These are phyloP conservation scores for Novumbra hubbsi DNA, from an alignment of 2,797 vertebrate genomes.

Conservation along the genomic window DNA sequence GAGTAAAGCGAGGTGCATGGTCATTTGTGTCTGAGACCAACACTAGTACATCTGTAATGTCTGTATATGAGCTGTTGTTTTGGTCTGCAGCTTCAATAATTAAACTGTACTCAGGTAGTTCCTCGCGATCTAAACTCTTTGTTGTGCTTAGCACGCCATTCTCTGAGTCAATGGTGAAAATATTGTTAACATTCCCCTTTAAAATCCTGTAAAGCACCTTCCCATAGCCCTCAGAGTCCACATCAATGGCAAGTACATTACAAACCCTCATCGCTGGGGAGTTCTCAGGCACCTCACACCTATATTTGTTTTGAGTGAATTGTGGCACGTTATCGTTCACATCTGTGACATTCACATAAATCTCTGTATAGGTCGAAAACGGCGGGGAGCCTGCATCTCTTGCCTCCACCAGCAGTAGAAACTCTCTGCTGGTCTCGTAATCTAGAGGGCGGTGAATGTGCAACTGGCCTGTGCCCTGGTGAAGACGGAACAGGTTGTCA, in stretches of 20 bases:
- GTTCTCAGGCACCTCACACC: slow-evolving; percentile 75
- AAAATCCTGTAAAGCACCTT: slow-evolving; percentile 69
- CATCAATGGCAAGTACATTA: slow-evolving; percentile 70
- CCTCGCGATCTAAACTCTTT: slow-evolving; percentile 70
- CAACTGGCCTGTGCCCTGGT: slow-evolving; percentile 62
- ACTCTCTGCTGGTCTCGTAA: slow-evolving; percentile 69
- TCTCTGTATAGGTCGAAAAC: slow-evolving; percentile 72
- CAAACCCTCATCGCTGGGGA: slow-evolving; percentile 60
- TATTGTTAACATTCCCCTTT: slow-evolving; percentile 55
- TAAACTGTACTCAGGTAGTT: slow-evolving; percentile 62
- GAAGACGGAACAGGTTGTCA: slow-evolving; percentile 67
- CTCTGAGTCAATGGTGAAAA: slow-evolving; percentile 68
- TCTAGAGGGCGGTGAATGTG: slow-evolving; percentile 68
- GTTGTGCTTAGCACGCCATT: slow-evolving; percentile 67
- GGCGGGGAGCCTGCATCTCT: slow-evolving; percentile 76
- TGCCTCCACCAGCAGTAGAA: slow-evolving; percentile 71
- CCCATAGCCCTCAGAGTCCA: slow-evolving; percentile 65
- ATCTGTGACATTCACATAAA: slow-evolving; percentile 69
- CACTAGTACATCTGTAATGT: slow-evolving; percentile 58
- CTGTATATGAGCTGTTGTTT: slow-evolving; percentile 52
- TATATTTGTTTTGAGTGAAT: slow-evolving; percentile 69
- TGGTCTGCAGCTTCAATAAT: slow-evolving; percentile 68
- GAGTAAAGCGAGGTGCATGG: slow-evolving; percentile 71
- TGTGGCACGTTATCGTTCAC: slow-evolving; percentile 75
- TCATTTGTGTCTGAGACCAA: slow-evolving; percentile 76